A percentile compares a stretch with the other conserved stretches of the same genome.
These are phyloP conservation scores for Selenia dentaria DNA, from an alignment of 2,888 invertebrate genomes.

Conservation along the genomic window DNA sequence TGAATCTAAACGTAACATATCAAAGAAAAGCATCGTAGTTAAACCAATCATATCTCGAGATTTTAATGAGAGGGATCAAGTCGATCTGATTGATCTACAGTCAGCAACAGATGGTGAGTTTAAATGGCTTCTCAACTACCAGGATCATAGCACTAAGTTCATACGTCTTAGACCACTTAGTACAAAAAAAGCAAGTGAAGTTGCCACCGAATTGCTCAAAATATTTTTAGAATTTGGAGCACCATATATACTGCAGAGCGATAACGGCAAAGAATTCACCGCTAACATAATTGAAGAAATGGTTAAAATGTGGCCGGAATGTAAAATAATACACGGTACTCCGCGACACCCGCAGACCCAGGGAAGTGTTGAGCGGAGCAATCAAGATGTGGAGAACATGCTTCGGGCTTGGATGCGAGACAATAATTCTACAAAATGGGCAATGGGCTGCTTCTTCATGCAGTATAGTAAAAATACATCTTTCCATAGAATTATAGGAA, in stretches of 20 bases:
- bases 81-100: constrained; percentile 41
- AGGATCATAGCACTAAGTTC: constrained; percentile 50
- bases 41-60: constrained; percentile 40
- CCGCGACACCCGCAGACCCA: constrained; percentile 28
- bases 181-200: constrained; percentile 39
- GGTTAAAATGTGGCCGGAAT: constrained; percentile 30
- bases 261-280: constrained; percentile 29
- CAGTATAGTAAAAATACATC: constrained; percentile 41
- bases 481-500: constrained; percentile 31
- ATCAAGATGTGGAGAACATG: constrained; percentile 43
- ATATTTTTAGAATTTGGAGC: constrained; percentile 34
- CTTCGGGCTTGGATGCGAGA: constrained; percentile 41
- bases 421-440: constrained; percentile 42
- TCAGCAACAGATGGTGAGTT: constrained; percentile 40
- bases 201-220: constrained; percentile 40
- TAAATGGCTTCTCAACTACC: constrained; percentile 47
- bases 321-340: constrained; percentile 33
- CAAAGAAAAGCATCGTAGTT: constrained; percentile 35
- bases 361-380: constrained; percentile 26
- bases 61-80: constrained; percentile 43
- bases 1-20: constrained; percentile 26
- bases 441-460: constrained; percentile 38
- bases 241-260: constrained; percentile 27
- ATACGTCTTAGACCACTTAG: constrained; percentile 39
- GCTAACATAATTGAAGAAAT: constrained; percentile 31